phyloP scores from a whole-genome alignment of 1,140 invertebrate species.

The Drosophila pruinosa region DNA sequence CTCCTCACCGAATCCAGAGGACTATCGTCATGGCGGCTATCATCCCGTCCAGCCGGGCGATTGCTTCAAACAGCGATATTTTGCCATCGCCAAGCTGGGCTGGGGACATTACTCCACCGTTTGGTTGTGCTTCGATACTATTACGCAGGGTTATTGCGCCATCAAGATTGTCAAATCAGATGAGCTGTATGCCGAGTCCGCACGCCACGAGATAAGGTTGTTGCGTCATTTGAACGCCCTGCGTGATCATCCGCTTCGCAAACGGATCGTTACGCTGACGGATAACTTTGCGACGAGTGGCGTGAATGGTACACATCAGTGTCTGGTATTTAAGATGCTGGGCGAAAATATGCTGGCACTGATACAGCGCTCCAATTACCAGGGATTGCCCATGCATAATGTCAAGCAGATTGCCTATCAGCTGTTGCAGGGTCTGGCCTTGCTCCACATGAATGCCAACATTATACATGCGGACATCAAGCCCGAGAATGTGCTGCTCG shows the following conservation, averaged over 20 bases:
- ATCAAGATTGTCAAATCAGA: conserved; percentile 99
- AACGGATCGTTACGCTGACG: conserved; percentile 96
- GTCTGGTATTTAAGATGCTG: conserved; percentile 99
- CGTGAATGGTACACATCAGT: conserved; percentile 96
- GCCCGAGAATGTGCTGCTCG: conserved; percentile 98
- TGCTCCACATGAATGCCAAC: conserved; percentile 97
- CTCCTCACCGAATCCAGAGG: conserved; percentile 91
- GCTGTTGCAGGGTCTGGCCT: conserved; percentile 97
- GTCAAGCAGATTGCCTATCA: conserved; percentile 97
- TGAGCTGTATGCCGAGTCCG: conserved; percentile 98
- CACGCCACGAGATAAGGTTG: conserved; percentile 98
- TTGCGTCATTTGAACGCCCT: conserved; percentile 94
- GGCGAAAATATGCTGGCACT: conserved; percentile 98
- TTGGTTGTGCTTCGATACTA: conserved; percentile 97
- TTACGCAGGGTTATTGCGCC: conserved; percentile 95
- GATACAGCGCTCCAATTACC: conserved; percentile 98
- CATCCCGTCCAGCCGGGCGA: conserved; percentile 97
- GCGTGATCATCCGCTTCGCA: conserved; percentile 91
- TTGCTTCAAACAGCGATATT: conserved; percentile 92
- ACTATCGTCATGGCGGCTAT: conserved; percentile 97
- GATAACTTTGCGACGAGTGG: conserved; percentile 99
- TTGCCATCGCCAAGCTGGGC: conserved; percentile 96
- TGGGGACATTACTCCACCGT: conserved; percentile 99
- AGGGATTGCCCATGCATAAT: conserved; percentile 96
- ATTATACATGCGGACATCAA: conserved; percentile 99